phyloP scores from a whole-genome alignment of 2,888 invertebrate species.

The Drosophila gaucha region DNA sequence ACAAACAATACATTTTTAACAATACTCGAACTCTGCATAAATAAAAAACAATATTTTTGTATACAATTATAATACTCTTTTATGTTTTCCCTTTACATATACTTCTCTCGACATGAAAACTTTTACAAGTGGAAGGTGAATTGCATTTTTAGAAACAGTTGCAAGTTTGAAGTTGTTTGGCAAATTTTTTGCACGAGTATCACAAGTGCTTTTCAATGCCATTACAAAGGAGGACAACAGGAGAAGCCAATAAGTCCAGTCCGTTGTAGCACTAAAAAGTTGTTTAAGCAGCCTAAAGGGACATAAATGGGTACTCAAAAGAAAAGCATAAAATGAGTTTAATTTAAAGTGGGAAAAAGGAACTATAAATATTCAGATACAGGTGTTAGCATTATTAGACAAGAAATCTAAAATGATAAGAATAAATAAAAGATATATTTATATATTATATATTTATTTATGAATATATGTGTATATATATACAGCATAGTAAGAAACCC shows the following conservation, averaged over 20 bases:
- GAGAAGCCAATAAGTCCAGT: constrained; percentile 24
- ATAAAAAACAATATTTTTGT: constrained; percentile 14
- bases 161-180: constrained; percentile 43
- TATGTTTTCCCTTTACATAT: constrained; percentile 5
- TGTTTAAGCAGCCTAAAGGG: not conserved
- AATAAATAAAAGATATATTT: no score
- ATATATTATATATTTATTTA: no score
- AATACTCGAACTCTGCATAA: not conserved
- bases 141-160: constrained; percentile 51
- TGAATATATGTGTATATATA: no score
- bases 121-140: constrained; percentile 49
- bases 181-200: constrained; percentile 35
- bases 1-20: constrained; percentile 38
- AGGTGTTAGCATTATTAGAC: no score
- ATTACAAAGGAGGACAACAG: constrained; percentile 9
- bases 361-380: not conserved
- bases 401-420: no score
- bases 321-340: not conserved
- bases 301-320: not conserved
- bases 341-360: not conserved
- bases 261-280: constrained; percentile 3
- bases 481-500: no score
- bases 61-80: constrained; percentile 33
- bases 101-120: constrained; percentile 25
- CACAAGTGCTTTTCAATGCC: constrained; percentile 33